Base-by-base conservation (phyloP, 2,113 vertebrate species). In the Ictalurus furcatus region DNA sequence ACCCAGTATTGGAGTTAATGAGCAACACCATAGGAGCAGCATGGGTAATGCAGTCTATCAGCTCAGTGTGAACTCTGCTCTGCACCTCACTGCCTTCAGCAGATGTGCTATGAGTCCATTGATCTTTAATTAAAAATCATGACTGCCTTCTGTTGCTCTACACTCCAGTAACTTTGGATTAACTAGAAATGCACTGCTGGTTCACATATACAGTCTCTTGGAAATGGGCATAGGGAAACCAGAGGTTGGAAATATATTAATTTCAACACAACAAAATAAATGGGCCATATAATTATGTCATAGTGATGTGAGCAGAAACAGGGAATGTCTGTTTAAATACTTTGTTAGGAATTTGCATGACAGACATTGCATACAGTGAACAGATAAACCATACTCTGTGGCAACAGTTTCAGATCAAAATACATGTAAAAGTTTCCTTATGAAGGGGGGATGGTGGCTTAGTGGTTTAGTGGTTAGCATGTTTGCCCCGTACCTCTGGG, bases 1-100 rank as follows among this genome's bases (percentile, higher is more conserved):
- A 90, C 86, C 85, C 84, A 86, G 63, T 65, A 86, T 74, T 80
- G 85, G 73, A 89, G 67, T 73, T 87, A 85, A 90, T 88, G 88
- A 86, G 73, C 84, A 90, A 56, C 28, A 81, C 67, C 73, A 85
- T 69, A 87, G 85, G 61, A 89, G 90, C 69, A 87, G 67, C 58
- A 34, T 90, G 90, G 90, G 87, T 90, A 90, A 88, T 89, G 86
- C 69, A 88, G 87, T 90, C 86, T 91, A 79, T 67, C 58, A 78
- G 52, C 73, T 88, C 73, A 87, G 61, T 87, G 79, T 80, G 84
- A 89, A 56, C 88, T 90, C 71, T 88, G 80, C 82, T 84, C 84
- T 86, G 76, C 83, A 63, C 88, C 80, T 88, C 78, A 82, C 84
- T 86, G 88, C 81, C 85, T 86, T 89, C 25, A 88, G 76, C 81